phyloP scores from a whole-genome alignment of 2,797 vertebrate genomes.

The Bovichtus diacanthus region DNA sequence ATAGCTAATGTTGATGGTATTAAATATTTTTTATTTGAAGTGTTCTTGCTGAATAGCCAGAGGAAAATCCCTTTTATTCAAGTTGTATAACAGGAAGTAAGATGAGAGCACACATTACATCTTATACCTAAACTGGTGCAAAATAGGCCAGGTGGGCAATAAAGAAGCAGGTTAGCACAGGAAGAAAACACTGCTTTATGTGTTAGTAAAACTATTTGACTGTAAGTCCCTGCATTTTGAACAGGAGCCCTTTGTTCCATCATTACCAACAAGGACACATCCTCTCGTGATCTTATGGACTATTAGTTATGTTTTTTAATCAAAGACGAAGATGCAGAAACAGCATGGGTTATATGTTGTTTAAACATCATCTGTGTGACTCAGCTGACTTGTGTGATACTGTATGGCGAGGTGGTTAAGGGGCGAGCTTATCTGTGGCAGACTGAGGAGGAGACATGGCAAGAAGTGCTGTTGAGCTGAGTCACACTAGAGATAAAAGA shows the following conservation, averaged over 20 bases:
- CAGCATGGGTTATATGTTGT: not conserved
- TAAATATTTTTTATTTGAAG: not conserved
- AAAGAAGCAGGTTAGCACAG: not conserved
- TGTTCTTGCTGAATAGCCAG: not conserved
- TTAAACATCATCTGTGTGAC: not conserved
- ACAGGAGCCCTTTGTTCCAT: not conserved
- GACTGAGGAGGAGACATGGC: conserved; percentile 46
- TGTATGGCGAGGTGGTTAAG: conserved; percentile 3
- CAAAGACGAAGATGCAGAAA: not conserved
- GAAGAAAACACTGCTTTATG: not conserved
- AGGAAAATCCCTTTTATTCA: not conserved
- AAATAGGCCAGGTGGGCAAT: not conserved
- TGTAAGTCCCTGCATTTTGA: not conserved
- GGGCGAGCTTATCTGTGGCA: conserved; percentile 47
- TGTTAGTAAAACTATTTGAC: too few species aligned
- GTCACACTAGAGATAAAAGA: conserved; percentile 46
- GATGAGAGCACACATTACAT: not conserved
- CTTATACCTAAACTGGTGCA: not conserved
- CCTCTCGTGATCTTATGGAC: not conserved
- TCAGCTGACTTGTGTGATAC: not conserved
- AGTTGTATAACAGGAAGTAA: not conserved
- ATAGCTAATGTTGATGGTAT: not conserved
- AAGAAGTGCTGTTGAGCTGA: conserved; percentile 28
- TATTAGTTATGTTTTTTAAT: too few species aligned
- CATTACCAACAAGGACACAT: not conserved